Evolutionary conservation across 2,113 vertebrate genomes (phyloP), one percentile per base, ranked within the genome.

Genomic region (Pogonocichla stellata): DNA sequence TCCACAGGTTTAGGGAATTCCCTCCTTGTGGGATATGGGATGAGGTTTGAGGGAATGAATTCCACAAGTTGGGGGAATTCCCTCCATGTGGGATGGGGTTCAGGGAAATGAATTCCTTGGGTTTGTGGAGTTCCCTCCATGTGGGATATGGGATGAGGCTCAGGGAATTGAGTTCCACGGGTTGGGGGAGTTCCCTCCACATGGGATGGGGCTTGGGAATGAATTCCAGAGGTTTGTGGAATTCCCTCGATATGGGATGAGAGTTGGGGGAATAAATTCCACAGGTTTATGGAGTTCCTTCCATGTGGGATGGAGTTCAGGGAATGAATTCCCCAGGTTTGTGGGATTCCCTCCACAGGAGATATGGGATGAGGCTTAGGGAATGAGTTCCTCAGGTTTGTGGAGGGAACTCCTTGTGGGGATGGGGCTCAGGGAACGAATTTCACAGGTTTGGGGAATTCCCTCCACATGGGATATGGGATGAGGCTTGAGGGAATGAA

Each of bases 61-160:
- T 15, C 64, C 8, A 5, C 5, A 26, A 16, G 23, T 6, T 56
- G 25, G 2, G 0, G 2, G 19, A 36, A 6, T 16, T 62, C 24
- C 31, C 12, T 50, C 0, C 10, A 6, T 6, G 2, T 58, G 20
- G 43, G 29, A 19, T 53, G 19, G 26, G 14, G 8, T 1, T 70
- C 23, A 9, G 25, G 65, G 43, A n/a, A 34, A 4, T 22, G 23
- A 17, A 4, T 75, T n/a, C 8, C 12, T 7, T 8, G 3, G 25
- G 48, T 50, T 50, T 25, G 66, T 14, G 65, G 33, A 18, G 9
- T 47, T 47, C 31, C 16, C 5, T 53, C 0, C 19, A 14, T 22
- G 12, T 48, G 22, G 12, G 47, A 48, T 19, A 2, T 56, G 12
- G 53, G 31, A 51, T 51, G 48, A 23, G 48, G 12, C 23, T 50